A percentile compares a stretch with the other conserved stretches of the same genome.
phyloP scores from a whole-genome alignment of 2,113 vertebrate species.

The Osmerus mordax region DNA sequence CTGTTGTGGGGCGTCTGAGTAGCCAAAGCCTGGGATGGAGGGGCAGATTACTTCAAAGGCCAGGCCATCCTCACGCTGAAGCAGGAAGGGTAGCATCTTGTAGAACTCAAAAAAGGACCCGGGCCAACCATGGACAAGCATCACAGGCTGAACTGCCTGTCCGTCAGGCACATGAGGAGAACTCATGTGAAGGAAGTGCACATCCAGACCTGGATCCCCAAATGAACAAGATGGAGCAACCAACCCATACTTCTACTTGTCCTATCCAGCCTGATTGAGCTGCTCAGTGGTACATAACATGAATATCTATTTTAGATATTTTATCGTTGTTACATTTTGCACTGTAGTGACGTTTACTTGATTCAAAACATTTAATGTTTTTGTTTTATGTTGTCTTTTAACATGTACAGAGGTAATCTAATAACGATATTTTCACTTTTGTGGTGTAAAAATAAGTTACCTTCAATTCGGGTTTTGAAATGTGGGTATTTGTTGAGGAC shows the following conservation, averaged over 20 bases:
- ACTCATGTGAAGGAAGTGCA: conserved; percentile 83
- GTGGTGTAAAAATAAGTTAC: conserved; percentile 48
- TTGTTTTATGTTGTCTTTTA: too few relatives aligned
- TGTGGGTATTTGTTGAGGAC: conserved; percentile 83
- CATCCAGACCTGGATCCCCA: conserved; percentile 71
- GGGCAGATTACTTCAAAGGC: conserved; percentile 87
- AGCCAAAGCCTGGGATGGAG: conserved; percentile 87
- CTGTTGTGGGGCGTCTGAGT: conserved; percentile 81
- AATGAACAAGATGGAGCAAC: too few relatives aligned
- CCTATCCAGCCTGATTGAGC: too few relatives aligned
- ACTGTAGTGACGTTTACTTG: too few relatives aligned
- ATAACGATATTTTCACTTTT: too few relatives aligned
- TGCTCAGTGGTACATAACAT: too few relatives aligned
- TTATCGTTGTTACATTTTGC: too few relatives aligned
- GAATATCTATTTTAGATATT: too few relatives aligned
- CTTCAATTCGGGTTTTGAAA: conserved; percentile 88
- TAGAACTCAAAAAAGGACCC: conserved; percentile 90
- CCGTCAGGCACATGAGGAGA: conserved; percentile 56
- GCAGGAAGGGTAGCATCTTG: conserved; percentile 82
- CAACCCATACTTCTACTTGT: too few relatives aligned
- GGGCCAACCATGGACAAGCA: conserved; percentile 87
- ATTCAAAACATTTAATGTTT: too few relatives aligned
- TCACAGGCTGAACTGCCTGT: conserved; percentile 70
- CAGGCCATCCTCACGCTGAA: conserved; percentile 59
- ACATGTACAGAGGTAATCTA: too few relatives aligned